Base-by-base conservation (phyloP, 2,797 vertebrate species). In the Emys orbicularis region DNA sequence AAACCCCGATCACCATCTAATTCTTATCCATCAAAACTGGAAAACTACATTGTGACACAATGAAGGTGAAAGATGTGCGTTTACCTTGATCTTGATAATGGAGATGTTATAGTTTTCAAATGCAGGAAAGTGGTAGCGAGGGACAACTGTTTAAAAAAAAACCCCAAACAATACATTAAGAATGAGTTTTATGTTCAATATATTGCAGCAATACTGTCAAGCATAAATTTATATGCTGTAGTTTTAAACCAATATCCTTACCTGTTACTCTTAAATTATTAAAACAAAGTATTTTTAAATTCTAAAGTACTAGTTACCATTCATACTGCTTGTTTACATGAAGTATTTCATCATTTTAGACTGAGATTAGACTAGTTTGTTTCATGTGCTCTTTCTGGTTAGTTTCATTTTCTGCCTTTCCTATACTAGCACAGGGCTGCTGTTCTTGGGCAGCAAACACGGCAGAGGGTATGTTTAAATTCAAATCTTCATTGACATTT, bases 351-450 rank as follows among this genome's bases (percentile, higher is more conserved):
- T 57, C 19, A 23, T 15, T n/a, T 80, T 10, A 0, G 2, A 4
- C 27, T 4, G 3, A 65, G 10, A 5, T 82, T 77, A 29, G 44
- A 29, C 74, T 77, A 31, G 6, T 27, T 19, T 77, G 16, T 82
- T 94, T 15, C 80, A 18, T 8, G 4, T 1, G 12, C 44, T 47
- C 37, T 59, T 96, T 86, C 57, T n/a, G 6, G 0, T 5, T n/a
- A 83, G 10, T 29, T 79, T 88, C 49, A 53, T 37, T 57, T 49
- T 16, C 16, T 90, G 89, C 50, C 31, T 83, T 57, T 93, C 47
- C 65, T 31, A 81, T 5, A 6, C 29, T 65, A 25, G 34, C 54
- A 9, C 54, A 21, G 29, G 53, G 37, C 23, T 81, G 52, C 52
- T 76, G 83, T 85, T 49, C 84, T 90, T 61, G 4, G 31, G 3